Evolutionary conservation across 2,113 vertebrate species (phyloP), one percentile per base, ranked within the genome.

Genomic region (Neolamprologus variostigma): DNA sequence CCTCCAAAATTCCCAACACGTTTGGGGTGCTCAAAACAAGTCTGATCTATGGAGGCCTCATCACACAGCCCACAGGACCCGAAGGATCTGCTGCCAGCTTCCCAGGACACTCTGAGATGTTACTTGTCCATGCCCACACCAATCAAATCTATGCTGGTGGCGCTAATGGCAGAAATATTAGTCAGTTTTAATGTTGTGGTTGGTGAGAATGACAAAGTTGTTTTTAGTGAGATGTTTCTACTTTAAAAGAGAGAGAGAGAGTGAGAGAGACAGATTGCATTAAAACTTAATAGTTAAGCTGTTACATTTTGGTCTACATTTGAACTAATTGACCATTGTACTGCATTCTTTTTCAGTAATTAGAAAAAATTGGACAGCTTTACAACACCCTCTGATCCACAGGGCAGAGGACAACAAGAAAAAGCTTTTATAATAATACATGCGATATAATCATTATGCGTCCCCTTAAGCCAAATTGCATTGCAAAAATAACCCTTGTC

Each of bases 401-500:
- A 21, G 61, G 55, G 21, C 42, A 90, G 33, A 84, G 68, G 17
- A 55, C 57, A 76, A 90, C n/a, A 50, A 83, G 85, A 51, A 83
- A 87, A 87, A 42, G 82, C 80, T 91, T 88, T 87, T 55, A 73
- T 83, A 89, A 82, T 87, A 90, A 86, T 53, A 84, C 66, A 86
- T 76, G 76, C 76, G 2, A 78, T 40, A 19, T 50, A 82, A 93
- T 93, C 87, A 87, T 92, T 91, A 86, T 78, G 21, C 9, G 26
- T 21, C 40, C 86, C 93, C 84, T 79, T 51, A n/a, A 85, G 93
- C 82, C 76, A 86, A 83, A 90, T 57, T 16, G 31, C 68, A 35
- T n/a, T 10, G 89, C 83, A 86, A 92, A 91, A 91, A 89, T 82
- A 93, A 87, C 54, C 33, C 87, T 2, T 7, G 87, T 93, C 93